A percentile compares a stretch with the other conserved stretches of the same genome.
Conservation (phyloP, 2,113 vertebrate species). For the Corythornis madagascariensis region DNA sequence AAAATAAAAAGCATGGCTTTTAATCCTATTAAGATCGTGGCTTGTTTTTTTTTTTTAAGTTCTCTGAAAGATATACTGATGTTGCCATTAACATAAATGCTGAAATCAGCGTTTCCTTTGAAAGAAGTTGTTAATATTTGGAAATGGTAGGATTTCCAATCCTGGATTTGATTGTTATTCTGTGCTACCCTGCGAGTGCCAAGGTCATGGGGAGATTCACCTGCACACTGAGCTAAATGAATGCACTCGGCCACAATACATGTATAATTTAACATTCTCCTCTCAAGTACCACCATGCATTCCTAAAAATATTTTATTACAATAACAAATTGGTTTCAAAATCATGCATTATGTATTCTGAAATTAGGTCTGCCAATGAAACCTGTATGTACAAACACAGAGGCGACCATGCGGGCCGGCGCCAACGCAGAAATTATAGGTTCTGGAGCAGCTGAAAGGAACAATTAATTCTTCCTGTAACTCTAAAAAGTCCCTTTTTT, state of each 20-base stretch:
- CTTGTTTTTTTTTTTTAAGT: slow-evolving; percentile 63
- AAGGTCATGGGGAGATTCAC: slow-evolving; percentile 83
- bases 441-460: slow-evolving; percentile 22
- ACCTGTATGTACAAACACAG: slow-evolving; percentile 73
- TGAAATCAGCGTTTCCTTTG: slow-evolving; percentile 84
- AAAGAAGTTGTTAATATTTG: slow-evolving; percentile 85
- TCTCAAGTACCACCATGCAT: slow-evolving; percentile 78
- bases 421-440: neutral
- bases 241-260: slow-evolving; percentile 80
- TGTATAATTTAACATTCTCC: slow-evolving; percentile 86
- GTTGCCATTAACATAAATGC: slow-evolving; percentile 81
- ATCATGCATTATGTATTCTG: slow-evolving; percentile 85
- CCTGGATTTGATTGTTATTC: slow-evolving; percentile 81
- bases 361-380: slow-evolving; percentile 82
- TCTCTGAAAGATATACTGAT: slow-evolving; percentile 80
- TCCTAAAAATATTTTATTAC: slow-evolving; percentile 87
- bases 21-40: slow-evolving; percentile 81
- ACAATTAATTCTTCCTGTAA: slow-evolving; percentile 54
- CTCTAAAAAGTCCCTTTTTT: slow-evolving; percentile 53
- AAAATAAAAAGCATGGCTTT: slow-evolving; percentile 79
- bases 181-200: slow-evolving; percentile 75
- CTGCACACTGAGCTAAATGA: slow-evolving; percentile 78
- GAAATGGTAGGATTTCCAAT: slow-evolving; percentile 80
- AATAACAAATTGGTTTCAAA: slow-evolving; percentile 87
- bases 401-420: slow-evolving; percentile 31